A percentile compares a stretch with the other conserved stretches of the same genome.
These are phyloP conservation scores for Etheostoma perlongum DNA, from an alignment of 2,797 vertebrate species.

Conservation along the genomic window DNA sequence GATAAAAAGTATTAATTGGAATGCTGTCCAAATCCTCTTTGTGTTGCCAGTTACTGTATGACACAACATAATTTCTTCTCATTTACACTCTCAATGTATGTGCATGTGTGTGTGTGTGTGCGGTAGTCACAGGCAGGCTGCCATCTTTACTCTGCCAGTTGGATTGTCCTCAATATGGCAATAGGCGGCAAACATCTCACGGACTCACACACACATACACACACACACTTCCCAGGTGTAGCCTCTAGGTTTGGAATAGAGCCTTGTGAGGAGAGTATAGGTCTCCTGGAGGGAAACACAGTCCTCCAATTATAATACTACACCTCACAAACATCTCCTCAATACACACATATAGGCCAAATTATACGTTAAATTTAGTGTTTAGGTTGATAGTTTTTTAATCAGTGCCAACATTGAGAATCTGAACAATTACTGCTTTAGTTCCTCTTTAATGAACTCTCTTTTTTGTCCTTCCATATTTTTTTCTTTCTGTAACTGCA, in stretches of 20 bases:
- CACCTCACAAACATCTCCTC: conserved; percentile 3
- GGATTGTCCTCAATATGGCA: conserved; percentile 61
- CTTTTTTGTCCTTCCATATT: background rate
- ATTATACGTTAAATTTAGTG: background rate
- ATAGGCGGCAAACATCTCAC: conserved; percentile 39
- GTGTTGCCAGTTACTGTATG: conserved; percentile 22
- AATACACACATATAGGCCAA: conserved; percentile 8
- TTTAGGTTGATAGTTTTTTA: background rate
- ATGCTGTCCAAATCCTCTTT: no score
- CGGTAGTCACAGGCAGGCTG: conserved; percentile 3
- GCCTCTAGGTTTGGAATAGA: conserved; percentile 53
- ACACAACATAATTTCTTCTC: conserved; percentile 24
- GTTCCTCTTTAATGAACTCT: background rate
- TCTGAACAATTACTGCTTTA: background rate
- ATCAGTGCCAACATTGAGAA: conserved; percentile 2
- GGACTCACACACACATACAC: conserved; percentile 3
- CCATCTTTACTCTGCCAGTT: conserved; percentile 60
- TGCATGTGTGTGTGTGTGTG: background rate
- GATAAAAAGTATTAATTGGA: no score
- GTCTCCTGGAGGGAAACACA: conserved; percentile 49
- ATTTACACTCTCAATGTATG: conserved; percentile 43
- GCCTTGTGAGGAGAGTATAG: conserved; percentile 34
- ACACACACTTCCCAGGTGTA: conserved; percentile 49
- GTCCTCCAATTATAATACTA: conserved; percentile 7
- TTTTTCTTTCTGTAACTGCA: background rate